Percentiles rank a stretch among this genome's conserved stretches.
phyloP scores from a whole-genome alignment of 2,113 vertebrate genomes.

The Suricata suricatta region DNA sequence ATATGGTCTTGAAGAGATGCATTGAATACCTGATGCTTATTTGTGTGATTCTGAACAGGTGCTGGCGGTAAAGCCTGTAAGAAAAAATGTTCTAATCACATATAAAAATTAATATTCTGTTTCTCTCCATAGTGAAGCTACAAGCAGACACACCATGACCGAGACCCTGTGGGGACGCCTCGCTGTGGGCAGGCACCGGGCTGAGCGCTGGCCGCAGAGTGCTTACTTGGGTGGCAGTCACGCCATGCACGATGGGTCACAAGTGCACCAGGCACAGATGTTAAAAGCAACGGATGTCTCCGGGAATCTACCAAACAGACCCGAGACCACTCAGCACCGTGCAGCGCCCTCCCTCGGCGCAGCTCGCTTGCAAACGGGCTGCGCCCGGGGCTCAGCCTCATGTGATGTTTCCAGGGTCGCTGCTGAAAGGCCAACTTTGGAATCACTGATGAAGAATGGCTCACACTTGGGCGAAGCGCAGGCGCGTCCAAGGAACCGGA shows the following conservation, averaged over 20 bases:
- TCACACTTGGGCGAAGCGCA: neutral
- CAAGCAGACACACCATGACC: conserved; percentile 30
- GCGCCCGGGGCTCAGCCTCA: neutral
- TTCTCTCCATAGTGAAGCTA: conserved; percentile 66
- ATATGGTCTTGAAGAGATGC: conserved; percentile 96
- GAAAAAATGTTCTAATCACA: conserved; percentile 77
- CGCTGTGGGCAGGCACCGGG: neutral
- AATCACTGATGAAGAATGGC: neutral
- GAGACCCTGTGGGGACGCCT: neutral
- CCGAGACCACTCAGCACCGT: neutral
- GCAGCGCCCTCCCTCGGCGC: neutral
- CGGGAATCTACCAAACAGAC: neutral
- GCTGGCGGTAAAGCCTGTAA: conserved; percentile 92
- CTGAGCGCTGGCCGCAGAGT: neutral
- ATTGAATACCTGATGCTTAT: conserved; percentile 95
- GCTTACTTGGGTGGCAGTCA: neutral
- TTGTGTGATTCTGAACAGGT: conserved; percentile 92
- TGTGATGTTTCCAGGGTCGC: neutral
- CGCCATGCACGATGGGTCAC: neutral
- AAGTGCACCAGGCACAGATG: neutral
- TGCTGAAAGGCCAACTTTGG: neutral
- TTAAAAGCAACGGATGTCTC: neutral
- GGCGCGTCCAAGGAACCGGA: neutral
- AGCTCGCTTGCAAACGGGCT: neutral
- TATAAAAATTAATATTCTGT: conserved; percentile 74